Conservation (phyloP, 2,113 vertebrate genomes). For the Condylura cristata region DNA sequence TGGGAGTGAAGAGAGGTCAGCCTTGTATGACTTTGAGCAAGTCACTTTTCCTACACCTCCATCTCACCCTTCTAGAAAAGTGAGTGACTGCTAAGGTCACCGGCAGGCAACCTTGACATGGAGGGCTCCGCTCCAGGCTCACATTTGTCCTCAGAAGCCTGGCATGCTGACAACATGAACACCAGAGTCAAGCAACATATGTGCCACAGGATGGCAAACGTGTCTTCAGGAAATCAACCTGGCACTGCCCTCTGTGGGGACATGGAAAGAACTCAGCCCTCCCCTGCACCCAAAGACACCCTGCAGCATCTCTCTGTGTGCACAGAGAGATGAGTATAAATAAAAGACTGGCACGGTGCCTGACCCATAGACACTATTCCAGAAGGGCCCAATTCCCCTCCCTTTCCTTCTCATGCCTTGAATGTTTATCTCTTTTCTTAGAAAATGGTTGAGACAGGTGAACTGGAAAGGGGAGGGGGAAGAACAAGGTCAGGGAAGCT, state of each 20-base stretch:
- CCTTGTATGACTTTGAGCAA: background rate
- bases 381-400: background rate
- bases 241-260: background rate
- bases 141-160: background rate
- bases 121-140: background rate
- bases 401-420: background rate
- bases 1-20: background rate
- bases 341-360: constrained; percentile 26
- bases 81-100: background rate
- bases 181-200: background rate
- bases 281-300: background rate
- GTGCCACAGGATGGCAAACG: background rate
- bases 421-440: constrained; percentile 27
- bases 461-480: background rate
- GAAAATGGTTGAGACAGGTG: background rate
- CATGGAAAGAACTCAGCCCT: background rate
- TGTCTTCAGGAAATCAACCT: constrained; percentile 4
- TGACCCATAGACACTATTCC: background rate
- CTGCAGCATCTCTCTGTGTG: background rate
- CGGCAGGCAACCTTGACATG: background rate
- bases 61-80: background rate
- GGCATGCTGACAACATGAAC: background rate
- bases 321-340: background rate
- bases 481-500: constrained; percentile 40
- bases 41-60: background rate